Percentiles rank a stretch among this genome's conserved stretches.
Evolutionary conservation across 1,140 invertebrate species (phyloP).

Genomic region (Prorops nasuta): DNA sequence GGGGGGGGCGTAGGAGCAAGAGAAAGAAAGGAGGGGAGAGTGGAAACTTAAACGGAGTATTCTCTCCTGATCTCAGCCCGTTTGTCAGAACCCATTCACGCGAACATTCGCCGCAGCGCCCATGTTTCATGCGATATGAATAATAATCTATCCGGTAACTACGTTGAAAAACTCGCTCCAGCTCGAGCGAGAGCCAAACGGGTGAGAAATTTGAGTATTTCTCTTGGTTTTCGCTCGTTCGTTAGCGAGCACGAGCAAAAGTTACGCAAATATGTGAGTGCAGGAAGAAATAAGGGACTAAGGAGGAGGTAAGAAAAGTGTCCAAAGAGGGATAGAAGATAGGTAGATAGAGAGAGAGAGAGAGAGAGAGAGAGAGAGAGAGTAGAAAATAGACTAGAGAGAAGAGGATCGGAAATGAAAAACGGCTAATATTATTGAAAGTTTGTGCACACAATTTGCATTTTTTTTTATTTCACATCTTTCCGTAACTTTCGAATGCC

Average conservation of each 20-base stretch:
- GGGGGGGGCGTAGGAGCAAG: too few relatives aligned
- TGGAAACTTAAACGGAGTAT: too few relatives aligned
- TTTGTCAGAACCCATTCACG: conserved; percentile 15
- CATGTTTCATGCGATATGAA: conserved; percentile 52
- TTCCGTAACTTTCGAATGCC: conserved; percentile 31
- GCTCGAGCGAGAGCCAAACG: too few relatives aligned
- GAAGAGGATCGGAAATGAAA: not conserved
- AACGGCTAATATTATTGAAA: too few relatives aligned
- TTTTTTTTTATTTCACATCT: conserved; percentile 31
- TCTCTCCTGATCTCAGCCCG: conserved; percentile 8
- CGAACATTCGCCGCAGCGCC: conserved; percentile 46
- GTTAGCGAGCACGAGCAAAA: conserved; percentile 23
- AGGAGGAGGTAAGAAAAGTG: too few relatives aligned
- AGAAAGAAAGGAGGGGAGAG: too few relatives aligned
- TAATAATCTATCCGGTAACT: conserved; percentile 42
- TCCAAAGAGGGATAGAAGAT: too few relatives aligned
- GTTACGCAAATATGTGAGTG: conserved; percentile 31
- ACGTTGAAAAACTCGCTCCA: conserved; percentile 22
- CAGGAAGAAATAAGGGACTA: not conserved
- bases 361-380: not conserved
- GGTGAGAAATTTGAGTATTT: too few relatives aligned
- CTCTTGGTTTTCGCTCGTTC: conserved; percentile 22
- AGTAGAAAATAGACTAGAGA: conserved; percentile 1
- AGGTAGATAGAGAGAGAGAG: conserved; percentile 2
- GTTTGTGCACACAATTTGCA: too few relatives aligned